Conservation (phyloP, 2,888 invertebrate species). For the Pteria penguin region DNA sequence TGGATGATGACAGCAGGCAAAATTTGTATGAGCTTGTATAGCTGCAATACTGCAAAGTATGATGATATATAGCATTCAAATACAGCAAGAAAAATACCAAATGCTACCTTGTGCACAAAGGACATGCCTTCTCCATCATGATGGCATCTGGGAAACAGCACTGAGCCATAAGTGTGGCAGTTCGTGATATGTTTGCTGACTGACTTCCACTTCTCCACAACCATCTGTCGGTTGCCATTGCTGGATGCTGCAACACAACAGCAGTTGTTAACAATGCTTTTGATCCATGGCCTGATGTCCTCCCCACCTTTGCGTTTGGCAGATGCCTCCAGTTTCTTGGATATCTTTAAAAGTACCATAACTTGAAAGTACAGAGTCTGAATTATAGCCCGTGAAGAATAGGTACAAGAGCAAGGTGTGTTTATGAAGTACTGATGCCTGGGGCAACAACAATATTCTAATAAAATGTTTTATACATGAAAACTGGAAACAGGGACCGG, state of each 20-base stretch:
- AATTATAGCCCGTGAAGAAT: too few relatives aligned
- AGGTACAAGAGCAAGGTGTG: too few relatives aligned
- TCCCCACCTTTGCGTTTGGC: conserved; percentile 27
- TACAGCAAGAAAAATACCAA: neutral
- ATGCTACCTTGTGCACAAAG: conserved; percentile 19
- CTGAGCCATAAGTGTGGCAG: neutral
- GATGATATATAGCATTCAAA: too few relatives aligned
- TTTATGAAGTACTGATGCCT: too few relatives aligned
- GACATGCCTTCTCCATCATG: conserved; percentile 19
- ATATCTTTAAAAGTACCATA: conserved; percentile 22
- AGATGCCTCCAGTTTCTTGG: conserved; percentile 38
- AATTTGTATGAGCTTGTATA: too few relatives aligned
- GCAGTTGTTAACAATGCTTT: conserved; percentile 21
- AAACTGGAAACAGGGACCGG: too few relatives aligned
- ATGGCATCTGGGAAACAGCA: neutral
- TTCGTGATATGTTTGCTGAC: conserved; percentile 26
- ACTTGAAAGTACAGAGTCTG: neutral
- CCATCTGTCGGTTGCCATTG: neutral
- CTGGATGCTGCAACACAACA: conserved; percentile 6
- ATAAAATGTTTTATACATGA: too few relatives aligned
- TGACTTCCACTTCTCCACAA: neutral
- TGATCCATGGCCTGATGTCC: conserved; percentile 39
- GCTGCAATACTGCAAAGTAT: too few relatives aligned
- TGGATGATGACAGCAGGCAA: too few relatives aligned
- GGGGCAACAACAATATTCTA: too few relatives aligned